These are phyloP conservation scores for Cottus gobio DNA, from an alignment of 2,113 vertebrate genomes.

Conservation along the genomic window DNA sequence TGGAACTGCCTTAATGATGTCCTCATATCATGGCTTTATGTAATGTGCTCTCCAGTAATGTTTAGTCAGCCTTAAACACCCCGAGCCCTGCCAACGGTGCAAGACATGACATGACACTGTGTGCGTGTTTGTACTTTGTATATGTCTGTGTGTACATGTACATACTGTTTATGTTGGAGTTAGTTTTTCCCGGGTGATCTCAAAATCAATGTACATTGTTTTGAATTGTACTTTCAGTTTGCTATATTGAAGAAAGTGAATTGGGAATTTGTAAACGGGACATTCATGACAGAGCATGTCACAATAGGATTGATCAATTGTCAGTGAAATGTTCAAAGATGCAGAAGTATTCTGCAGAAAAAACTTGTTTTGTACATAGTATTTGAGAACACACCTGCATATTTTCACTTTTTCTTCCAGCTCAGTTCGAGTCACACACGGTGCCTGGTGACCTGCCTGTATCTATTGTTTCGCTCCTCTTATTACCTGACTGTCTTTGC, in stretches of 20 bases:
- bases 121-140: not conserved
- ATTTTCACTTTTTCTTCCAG: not conserved
- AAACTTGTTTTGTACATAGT: not conserved
- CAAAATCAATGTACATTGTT: conserved; percentile 30
- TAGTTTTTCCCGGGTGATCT: conserved; percentile 10
- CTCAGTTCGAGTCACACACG: not conserved
- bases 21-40: conserved; percentile 64
- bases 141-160: not conserved
- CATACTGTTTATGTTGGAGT: not conserved
- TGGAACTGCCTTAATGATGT: conserved; percentile 70
- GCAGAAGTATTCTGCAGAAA: not conserved
- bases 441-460: conserved; percentile 3
- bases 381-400: not conserved
- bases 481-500: conserved; percentile 27
- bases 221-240: conserved; percentile 13
- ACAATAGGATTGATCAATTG: not conserved
- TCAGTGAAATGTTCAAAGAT: not conserved
- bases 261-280: not conserved
- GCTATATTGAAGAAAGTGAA: not conserved
- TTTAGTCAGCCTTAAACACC: conserved; percentile 52
- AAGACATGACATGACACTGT: conserved; percentile 9
- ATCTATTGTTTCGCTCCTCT: conserved; percentile 14
- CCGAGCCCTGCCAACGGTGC: conserved; percentile 1
- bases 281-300: not conserved
- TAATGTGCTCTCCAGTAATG: conserved; percentile 64